Percentiles rank a stretch among this genome's conserved stretches.
Evolutionary conservation across 2,797 vertebrate species (phyloP).

Genomic region (Hydrolagus colliei): DNA sequence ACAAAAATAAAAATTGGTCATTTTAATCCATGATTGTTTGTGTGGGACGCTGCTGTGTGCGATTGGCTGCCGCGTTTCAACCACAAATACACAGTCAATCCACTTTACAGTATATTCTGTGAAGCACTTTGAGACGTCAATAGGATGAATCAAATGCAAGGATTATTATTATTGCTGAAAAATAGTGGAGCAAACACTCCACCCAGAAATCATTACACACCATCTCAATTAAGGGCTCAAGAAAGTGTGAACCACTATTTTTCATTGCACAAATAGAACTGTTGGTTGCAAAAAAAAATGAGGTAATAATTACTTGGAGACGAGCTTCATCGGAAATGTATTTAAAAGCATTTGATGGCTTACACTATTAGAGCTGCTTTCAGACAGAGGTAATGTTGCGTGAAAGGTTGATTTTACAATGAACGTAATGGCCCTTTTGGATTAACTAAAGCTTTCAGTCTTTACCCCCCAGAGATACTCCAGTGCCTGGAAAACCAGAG

Average conservation of each 20-base stretch:
- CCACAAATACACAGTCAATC: no score
- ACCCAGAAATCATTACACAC: no score
- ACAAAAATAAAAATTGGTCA: no score
- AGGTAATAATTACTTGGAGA: not conserved
- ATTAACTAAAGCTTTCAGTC: not conserved
- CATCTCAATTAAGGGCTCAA: not conserved
- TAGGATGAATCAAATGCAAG: no score
- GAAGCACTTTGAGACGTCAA: no score
- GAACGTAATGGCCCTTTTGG: not conserved
- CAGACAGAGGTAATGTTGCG: not conserved
- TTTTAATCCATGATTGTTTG: no score
- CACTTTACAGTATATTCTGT: no score
- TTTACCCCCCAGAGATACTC: not conserved
- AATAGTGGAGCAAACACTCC: no score
- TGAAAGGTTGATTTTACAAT: constrained; percentile 22
- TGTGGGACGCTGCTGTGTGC: no score
- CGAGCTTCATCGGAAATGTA: not conserved
- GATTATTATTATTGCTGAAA: no score
- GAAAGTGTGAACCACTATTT: not conserved
- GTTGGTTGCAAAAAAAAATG: not conserved
- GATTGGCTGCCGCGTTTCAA: no score
- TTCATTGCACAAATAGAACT: not conserved
- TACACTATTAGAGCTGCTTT: not conserved
- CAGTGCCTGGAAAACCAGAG: not conserved
- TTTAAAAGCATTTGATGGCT: not conserved